phyloP scores from a whole-genome alignment of 2,113 vertebrate genomes.

The Plestiodon gilberti region DNA sequence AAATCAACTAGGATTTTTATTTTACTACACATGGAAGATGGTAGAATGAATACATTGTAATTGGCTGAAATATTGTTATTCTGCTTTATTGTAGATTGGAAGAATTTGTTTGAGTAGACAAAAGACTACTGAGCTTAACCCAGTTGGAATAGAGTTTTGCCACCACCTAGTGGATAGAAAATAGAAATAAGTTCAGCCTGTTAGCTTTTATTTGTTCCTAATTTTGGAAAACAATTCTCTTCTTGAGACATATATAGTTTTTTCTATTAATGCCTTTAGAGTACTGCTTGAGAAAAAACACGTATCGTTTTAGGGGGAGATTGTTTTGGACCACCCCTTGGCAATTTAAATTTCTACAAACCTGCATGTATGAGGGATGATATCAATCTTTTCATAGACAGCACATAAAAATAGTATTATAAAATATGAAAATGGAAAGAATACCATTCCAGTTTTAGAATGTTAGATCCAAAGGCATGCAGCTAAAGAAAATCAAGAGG shows the following conservation, averaged over 20 bases:
- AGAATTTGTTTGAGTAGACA: background rate
- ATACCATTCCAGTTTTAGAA: too few relatives aligned
- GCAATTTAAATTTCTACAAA: background rate
- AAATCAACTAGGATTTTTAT: background rate
- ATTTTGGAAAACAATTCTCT: background rate
- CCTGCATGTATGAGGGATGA: too few relatives aligned
- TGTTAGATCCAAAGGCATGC: too few relatives aligned
- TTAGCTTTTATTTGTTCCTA: background rate
- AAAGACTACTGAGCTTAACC: background rate
- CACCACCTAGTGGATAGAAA: constrained; percentile 30
- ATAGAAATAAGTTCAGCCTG: background rate
- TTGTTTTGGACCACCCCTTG: background rate
- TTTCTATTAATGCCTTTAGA: background rate
- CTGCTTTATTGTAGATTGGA: background rate
- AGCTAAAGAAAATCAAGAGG: too few relatives aligned
- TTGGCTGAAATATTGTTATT: background rate
- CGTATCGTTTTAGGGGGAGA: background rate
- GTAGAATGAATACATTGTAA: too few relatives aligned
- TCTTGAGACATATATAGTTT: background rate
- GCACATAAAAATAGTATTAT: too few relatives aligned
- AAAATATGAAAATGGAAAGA: too few relatives aligned
- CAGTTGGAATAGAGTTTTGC: background rate
- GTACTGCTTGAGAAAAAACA: background rate
- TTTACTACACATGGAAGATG: too few relatives aligned
- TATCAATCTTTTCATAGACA: too few relatives aligned